A percentile compares a stretch with the other conserved stretches of the same genome.
phyloP scores from a whole-genome alignment of 2,888 invertebrate genomes.

The Tetramorium bicarinatum region DNA sequence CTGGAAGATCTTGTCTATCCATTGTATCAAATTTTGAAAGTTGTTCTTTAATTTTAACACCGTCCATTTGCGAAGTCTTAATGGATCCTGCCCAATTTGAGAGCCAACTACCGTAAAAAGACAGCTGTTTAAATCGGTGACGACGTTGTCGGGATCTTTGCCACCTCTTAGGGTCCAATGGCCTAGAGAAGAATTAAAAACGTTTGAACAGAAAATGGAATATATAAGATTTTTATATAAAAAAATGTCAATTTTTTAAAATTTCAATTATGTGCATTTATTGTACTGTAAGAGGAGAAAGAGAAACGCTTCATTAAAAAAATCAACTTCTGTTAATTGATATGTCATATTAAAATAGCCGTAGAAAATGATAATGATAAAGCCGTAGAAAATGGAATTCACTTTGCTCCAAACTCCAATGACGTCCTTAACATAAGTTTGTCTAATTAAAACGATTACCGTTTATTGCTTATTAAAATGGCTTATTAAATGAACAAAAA shows the following conservation, averaged over 20 bases:
- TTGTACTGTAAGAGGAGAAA: too few species aligned
- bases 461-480: too few species aligned
- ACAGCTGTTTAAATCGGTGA: conserved; percentile 74
- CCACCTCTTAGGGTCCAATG: conserved; percentile 75
- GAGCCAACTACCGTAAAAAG: conserved; percentile 75
- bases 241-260: not conserved
- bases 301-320: too few species aligned
- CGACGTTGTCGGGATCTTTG: conserved; percentile 60
- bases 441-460: too few species aligned
- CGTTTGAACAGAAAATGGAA: not conserved
- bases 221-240: not conserved
- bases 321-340: too few species aligned
- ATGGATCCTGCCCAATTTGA: conserved; percentile 65
- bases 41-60: conserved; percentile 65
- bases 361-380: too few species aligned
- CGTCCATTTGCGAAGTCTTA: conserved; percentile 62
- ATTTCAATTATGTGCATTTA: not conserved
- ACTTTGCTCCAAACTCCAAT: too few species aligned
- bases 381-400: too few species aligned
- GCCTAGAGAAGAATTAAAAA: conserved; percentile 3
- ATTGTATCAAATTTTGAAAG: conserved; percentile 50
- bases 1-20: conserved; percentile 55
- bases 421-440: too few species aligned
- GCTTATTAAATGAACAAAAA: too few species aligned
- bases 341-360: too few species aligned